Conservation (phyloP, 2,888 invertebrate genomes). For the Philereme vetulata region DNA sequence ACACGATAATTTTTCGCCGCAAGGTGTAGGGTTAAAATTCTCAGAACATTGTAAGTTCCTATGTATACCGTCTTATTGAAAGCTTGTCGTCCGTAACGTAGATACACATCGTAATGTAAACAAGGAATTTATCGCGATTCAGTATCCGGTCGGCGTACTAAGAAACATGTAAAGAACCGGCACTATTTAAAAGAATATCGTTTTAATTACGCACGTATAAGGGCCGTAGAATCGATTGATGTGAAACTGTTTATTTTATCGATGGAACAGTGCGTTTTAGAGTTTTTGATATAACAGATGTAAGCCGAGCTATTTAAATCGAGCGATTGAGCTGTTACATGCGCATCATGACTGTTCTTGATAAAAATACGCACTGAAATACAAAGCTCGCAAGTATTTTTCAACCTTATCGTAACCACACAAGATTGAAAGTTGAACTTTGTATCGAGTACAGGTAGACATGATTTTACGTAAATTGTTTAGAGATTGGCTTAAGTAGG, state of each 20-base stretch:
- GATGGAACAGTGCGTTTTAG: constrained; percentile 50
- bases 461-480: constrained; percentile 34
- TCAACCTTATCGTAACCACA: constrained; percentile 22
- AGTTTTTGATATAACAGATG: constrained; percentile 54
- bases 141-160: constrained; percentile 61
- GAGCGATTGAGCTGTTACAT: constrained; percentile 52
- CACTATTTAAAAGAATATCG: constrained; percentile 44
- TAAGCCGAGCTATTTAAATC: constrained; percentile 54
- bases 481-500: constrained; percentile 29
- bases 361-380: constrained; percentile 43
- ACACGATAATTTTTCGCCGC: background rate
- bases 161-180: constrained; percentile 55
- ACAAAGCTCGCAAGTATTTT: constrained; percentile 19
- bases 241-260: constrained; percentile 62
- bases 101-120: constrained; percentile 62
- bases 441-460: constrained; percentile 12
- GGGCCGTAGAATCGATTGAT: constrained; percentile 52
- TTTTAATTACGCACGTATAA: constrained; percentile 52
- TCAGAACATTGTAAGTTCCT: constrained; percentile 35
- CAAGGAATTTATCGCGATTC: constrained; percentile 61
- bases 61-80: constrained; percentile 48
- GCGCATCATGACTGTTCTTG: constrained; percentile 48
- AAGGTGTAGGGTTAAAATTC: constrained; percentile 26
- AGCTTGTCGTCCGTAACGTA: constrained; percentile 49
- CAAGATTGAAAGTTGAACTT: constrained; percentile 15